Conservation (phyloP, 2,888 invertebrate species). For the Standfussiana lucernea region DNA sequence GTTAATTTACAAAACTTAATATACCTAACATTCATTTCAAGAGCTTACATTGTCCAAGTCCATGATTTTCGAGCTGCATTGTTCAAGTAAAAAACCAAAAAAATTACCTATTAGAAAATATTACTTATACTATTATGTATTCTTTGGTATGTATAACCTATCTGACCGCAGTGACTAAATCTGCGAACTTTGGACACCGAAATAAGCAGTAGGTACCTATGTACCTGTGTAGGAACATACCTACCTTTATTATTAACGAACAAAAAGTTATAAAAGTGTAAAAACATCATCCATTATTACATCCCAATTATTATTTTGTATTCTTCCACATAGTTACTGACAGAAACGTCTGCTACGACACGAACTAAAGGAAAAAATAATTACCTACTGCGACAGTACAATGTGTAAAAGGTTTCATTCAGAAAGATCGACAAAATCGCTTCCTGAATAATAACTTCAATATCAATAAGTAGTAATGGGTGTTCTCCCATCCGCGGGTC, state of each 20-base stretch:
- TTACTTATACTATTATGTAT: no score
- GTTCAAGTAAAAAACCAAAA: background rate
- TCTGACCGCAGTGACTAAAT: background rate
- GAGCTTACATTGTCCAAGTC: background rate
- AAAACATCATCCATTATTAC: background rate
- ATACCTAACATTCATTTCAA: background rate
- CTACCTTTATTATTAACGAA: background rate
- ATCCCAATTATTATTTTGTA: no score
- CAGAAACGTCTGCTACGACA: background rate
- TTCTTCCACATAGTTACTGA: no score
- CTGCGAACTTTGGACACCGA: background rate
- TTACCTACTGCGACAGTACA: background rate
- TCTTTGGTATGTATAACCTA: no score
- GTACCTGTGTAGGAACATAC: no score
- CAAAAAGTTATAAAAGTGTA: background rate
- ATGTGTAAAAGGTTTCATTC: background rate
- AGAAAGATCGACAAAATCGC: background rate
- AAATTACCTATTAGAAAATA: background rate
- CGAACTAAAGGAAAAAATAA: background rate
- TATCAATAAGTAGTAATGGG: no score
- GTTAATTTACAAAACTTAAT: background rate
- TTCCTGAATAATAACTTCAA: background rate
- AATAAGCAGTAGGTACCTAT: background rate
- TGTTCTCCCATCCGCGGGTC: background rate
- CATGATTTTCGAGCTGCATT: constrained; percentile 1